Percentiles rank a stretch among this genome's conserved stretches.
Evolutionary conservation across 2,888 invertebrate species (phyloP).

Genomic region (Parascotia fuliginaria): DNA sequence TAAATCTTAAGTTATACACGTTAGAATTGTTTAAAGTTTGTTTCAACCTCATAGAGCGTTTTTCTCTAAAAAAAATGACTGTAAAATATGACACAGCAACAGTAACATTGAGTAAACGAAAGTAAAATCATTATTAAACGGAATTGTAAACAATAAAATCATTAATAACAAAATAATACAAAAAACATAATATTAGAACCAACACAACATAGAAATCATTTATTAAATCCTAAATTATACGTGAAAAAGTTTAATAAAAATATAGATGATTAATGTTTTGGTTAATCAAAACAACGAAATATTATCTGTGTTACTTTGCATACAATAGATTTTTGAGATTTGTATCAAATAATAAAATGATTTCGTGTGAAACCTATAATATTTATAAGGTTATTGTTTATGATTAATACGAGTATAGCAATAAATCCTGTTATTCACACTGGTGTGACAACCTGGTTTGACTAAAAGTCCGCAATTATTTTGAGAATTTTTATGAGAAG

Average conservation of each 20-base stretch:
- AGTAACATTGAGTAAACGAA: neutral
- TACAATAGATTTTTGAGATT: constrained; percentile 29
- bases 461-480: too few relatives aligned
- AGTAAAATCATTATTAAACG: neutral
- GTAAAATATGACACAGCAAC: too few relatives aligned
- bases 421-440: too few relatives aligned
- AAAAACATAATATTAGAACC: neutral
- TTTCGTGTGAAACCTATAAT: too few relatives aligned
- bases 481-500: too few relatives aligned
- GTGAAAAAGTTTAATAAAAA: constrained; percentile 5
- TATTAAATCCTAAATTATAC: constrained; percentile 12
- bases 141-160: neutral
- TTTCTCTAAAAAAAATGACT: too few relatives aligned
- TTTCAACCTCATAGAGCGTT: too few relatives aligned
- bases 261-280: constrained; percentile 5
- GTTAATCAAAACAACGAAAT: constrained; percentile 10
- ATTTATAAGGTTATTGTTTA: too few relatives aligned
- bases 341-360: constrained; percentile 19
- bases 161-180: neutral
- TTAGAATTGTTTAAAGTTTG: too few relatives aligned
- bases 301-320: constrained; percentile 25
- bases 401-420: too few relatives aligned
- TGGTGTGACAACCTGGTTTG: too few relatives aligned
- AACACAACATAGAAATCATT: neutral
- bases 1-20: too few relatives aligned